These are phyloP conservation scores for Monoplex corrugatus DNA, from an alignment of 2,888 invertebrate genomes.

Conservation along the genomic window DNA sequence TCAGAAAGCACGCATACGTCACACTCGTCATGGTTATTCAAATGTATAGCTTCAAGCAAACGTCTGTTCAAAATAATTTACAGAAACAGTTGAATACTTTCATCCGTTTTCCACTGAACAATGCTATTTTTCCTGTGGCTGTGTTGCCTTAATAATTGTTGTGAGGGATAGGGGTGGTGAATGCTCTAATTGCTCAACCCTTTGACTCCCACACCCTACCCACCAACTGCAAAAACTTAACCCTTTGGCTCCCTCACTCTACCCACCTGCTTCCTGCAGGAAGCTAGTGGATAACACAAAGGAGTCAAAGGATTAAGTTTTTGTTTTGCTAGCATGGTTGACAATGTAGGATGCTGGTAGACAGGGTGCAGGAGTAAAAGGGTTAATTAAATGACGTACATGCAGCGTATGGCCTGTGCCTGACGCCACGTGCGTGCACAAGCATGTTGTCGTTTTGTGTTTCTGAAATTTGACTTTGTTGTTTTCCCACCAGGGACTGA, in stretches of 20 bases:
- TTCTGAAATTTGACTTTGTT: neutral
- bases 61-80: conserved; percentile 23
- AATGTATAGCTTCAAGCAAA: neutral
- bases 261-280: too few relatives aligned
- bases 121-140: conserved; percentile 42
- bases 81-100: conserved; percentile 41
- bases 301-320: too few relatives aligned
- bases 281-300: too few relatives aligned
- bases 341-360: too few relatives aligned
- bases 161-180: conserved; percentile 18
- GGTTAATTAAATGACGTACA: neutral
- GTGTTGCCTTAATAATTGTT: neutral
- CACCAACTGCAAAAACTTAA: too few relatives aligned
- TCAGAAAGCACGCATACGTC: conserved; percentile 23
- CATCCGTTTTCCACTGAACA: conserved; percentile 37
- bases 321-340: too few relatives aligned
- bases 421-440: conserved; percentile 34
- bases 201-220: too few relatives aligned
- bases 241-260: too few relatives aligned
- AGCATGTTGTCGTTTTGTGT: conserved; percentile 26
- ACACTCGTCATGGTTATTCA: neutral
- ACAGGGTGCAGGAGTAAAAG: too few relatives aligned
- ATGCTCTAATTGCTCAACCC: conserved; percentile 46
- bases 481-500: neutral
- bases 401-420: conserved; percentile 35